Conservation (phyloP, 1,140 invertebrate genomes). For the Drosophila subobscura region DNA sequence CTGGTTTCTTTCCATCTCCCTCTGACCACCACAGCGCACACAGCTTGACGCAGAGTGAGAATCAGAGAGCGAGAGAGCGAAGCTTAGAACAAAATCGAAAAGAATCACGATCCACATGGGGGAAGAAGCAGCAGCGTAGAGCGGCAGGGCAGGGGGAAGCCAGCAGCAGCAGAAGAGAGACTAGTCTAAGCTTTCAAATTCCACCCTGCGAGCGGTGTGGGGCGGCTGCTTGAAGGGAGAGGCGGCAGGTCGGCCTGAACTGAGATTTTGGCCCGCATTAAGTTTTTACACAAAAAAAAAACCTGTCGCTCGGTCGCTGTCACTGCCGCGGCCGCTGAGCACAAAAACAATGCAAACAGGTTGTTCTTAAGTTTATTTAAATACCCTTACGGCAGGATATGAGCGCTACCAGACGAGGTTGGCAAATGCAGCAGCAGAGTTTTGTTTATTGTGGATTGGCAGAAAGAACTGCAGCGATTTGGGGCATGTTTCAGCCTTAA, state of each 20-base stretch:
- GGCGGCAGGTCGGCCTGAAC: slow-evolving; percentile 10
- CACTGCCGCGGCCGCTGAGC: slow-evolving; percentile 30
- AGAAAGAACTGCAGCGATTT: too few relatives aligned
- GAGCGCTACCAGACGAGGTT: too few relatives aligned
- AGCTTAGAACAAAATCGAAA: slow-evolving; percentile 73
- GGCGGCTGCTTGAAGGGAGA: background rate
- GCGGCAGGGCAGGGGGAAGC: background rate
- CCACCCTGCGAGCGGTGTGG: background rate
- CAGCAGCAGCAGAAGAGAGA: slow-evolving; percentile 31
- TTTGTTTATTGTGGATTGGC: too few relatives aligned
- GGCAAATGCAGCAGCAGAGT: too few relatives aligned
- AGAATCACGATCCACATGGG: slow-evolving; percentile 31
- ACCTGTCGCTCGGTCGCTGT: slow-evolving; percentile 51
- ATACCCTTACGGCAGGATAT: too few relatives aligned
- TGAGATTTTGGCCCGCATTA: slow-evolving; percentile 73
- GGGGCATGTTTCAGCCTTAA: too few relatives aligned
- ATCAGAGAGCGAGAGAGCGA: background rate
- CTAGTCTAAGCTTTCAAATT: slow-evolving; percentile 59
- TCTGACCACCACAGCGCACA: too few relatives aligned
- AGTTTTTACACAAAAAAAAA: slow-evolving; percentile 45
- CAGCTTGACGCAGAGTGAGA: too few relatives aligned
- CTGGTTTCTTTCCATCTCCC: slow-evolving; percentile 26
- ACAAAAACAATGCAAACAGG: slow-evolving; percentile 68
- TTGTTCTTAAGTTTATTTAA: slow-evolving; percentile 62
- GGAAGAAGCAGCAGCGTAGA: slow-evolving; percentile 9